Evolutionary conservation across 2,113 vertebrate species (phyloP), one percentile per base, ranked within the genome.

Genomic region (Machaerirhynchus nigripectus): DNA sequence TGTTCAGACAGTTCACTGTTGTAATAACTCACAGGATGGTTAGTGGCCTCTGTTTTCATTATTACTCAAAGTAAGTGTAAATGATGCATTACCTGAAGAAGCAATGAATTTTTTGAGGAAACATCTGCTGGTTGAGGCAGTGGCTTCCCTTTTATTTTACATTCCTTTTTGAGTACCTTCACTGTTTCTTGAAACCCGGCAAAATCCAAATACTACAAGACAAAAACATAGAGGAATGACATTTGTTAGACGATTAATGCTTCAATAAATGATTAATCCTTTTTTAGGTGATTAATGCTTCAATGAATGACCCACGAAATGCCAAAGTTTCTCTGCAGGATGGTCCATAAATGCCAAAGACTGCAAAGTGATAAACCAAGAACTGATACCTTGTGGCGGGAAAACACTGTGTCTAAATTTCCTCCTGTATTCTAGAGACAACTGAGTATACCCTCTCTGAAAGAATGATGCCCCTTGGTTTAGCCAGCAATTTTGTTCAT

Each of bases 121-220:
- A 93, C 95, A 77, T 97, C 92, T 68, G 94, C 85, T 85, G 96
- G 92, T 84, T 98, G 98, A 59, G 98, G 97, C 27, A 99, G 92
- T 1, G 98, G 97, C 73, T 99, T 99, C 37, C 99, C 99, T 98
- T 99, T 99, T 39, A 88, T 95, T 98, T 98, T 99, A 95, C 99
- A 99, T 86, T 99, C 99, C 47, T 98, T 98, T 69, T 98, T 98
- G 97, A 99, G 99, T n/a, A 97, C 96, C 76, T 97, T 96, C 87
- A 98, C 90, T 0, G 99, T 99, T 59, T 99, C 99, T 88, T 99
- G 98, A 98, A 99, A 99, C 67, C 99, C 98, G 1, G 97, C 98
- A 97, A 99, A 99, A 84, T 98, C 98, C 79, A 99, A 98, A 96
- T 99, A 99, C 99, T 99, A 40, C 33, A 84, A 95, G 33, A 96